These are phyloP conservation scores for Nemurella pictetii DNA, from an alignment of 2,888 invertebrate species.

Conservation along the genomic window DNA sequence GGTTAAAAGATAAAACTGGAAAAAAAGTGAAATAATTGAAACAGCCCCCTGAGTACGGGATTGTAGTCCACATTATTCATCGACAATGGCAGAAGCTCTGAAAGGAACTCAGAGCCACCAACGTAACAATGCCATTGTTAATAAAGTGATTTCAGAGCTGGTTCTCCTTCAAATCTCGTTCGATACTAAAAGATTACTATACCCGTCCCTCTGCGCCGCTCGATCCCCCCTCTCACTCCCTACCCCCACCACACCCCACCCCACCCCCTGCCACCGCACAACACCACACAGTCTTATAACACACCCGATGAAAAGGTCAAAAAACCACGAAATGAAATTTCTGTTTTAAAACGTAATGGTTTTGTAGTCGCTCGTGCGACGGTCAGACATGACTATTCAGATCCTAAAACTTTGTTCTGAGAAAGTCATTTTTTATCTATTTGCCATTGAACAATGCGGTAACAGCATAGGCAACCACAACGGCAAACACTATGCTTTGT, in stretches of 20 bases:
- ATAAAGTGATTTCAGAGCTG: background rate
- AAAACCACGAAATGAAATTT: conserved; percentile 15
- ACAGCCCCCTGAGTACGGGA: background rate
- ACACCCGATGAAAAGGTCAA: conserved; percentile 20
- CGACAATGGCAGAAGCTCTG: background rate
- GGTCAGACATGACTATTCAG: background rate
- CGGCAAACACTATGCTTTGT: conserved; percentile 1
- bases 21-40: conserved; percentile 8
- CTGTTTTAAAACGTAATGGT: background rate
- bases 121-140: conserved; percentile 23
- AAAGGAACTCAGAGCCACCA: background rate
- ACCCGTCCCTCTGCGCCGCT: background rate
- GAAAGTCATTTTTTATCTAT: conserved; percentile 8
- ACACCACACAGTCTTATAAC: background rate
- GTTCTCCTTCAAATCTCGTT: background rate
- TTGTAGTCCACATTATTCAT: background rate
- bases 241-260: background rate
- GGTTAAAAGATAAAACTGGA: background rate
- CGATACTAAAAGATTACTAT: conserved; percentile 7
- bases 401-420: conserved; percentile 9
- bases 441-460: conserved; percentile 10
- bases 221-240: background rate
- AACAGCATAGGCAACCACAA: conserved; percentile 3
- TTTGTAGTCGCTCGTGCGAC: conserved; percentile 6
- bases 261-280: background rate